Evolutionary conservation across 1,140 invertebrate genomes (phyloP), one percentile per base, ranked within the genome.

Genomic region (Papilio machaon): DNA sequence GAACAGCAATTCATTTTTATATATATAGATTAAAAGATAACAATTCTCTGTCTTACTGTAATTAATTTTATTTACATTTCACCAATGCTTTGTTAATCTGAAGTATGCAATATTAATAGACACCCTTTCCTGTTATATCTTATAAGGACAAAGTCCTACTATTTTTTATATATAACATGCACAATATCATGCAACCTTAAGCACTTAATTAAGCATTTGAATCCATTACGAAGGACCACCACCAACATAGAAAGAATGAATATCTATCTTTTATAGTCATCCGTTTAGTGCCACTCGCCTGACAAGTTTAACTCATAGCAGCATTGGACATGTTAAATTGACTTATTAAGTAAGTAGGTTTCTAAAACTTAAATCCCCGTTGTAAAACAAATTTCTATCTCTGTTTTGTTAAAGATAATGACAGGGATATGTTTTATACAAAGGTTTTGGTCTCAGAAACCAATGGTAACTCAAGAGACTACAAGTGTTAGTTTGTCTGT

Each of bases 141-240:
- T 1, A 19, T 70, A 38, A 38, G 60, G 10, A 67, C 11, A 67
- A 35, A 17, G 64, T 70, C 64, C 60, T 64, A 64, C 10, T 13
- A 13, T 30, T 64, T 17, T 30, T 64, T 64, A 64, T 3, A 70
- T 35, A 58, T 23, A 80, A 75, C 49, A 81, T 79, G 46, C 23
- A 75, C 17, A 80, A 52, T 78, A 70, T 43, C 82, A 83, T 82
- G 84, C 82, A 85, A 81, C 80, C 84, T 85, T 80, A 83, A 60
- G 70, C 81, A 35, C 30, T 70, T 70, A 54, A 2, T 38, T 30
- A 70, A 70, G 64, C 64, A 17, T 70, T 70, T 70, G 30, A 38
- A 35, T 70, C 64, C 64, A 70, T 35, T 70, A 70, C 35, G 30
- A 35, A 2, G 13, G 64, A 70, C 64, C 64, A 35, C 64, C 64